Base-by-base conservation (phyloP, 2,113 vertebrate genomes). In the Zosterops japonicus region DNA sequence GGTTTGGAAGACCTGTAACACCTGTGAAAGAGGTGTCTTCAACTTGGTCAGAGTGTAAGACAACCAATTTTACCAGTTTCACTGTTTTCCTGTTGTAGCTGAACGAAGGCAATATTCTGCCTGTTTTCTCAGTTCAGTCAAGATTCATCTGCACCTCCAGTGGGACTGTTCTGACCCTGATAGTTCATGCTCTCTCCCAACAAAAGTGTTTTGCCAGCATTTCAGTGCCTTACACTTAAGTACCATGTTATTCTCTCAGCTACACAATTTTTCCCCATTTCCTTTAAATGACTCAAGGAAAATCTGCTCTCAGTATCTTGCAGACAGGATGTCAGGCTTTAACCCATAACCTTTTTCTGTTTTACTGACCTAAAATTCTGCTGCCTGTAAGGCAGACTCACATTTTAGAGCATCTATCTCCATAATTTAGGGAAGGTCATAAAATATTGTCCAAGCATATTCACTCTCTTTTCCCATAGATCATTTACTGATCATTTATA, bases 231-330 rank as follows among this genome's bases (percentile, higher is more conserved):
- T 59, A 50, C 14, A 2, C 59, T 88, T 90, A 72, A 93, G 55
- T 28, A 67, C 56, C 25, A 10, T 0, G 1, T 55, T 80, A 70
- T 83, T 74, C 75, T 87, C 71, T 79, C 59, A 74, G 46, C 31
- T 42, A 47, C 29, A 42, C 3, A 1, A 14, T 76, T 90, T 83
- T 44, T 2, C 20, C 39, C 68, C 20, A 33, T 77, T 95, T 87
- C 59, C 42, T 77, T 91, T 77, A 85, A 89, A 87, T 15, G 21
- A 55, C 82, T 88, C 53, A 55, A 90, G 90, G 71, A 94, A 93
- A 90, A 89, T 50, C 82, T 90, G 33, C 11, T 69, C 42, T 74
- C 35, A 31, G 46, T 55, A 39, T 80, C 35, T 22, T 72, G 59
- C 50, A 79, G 67, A 57, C 83, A 39, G 25, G 55, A 88, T 14